Percentiles rank a stretch among this genome's conserved stretches.
Evolutionary conservation across 1,140 invertebrate genomes (phyloP).

Genomic region (Lordiphosa mommai): DNA sequence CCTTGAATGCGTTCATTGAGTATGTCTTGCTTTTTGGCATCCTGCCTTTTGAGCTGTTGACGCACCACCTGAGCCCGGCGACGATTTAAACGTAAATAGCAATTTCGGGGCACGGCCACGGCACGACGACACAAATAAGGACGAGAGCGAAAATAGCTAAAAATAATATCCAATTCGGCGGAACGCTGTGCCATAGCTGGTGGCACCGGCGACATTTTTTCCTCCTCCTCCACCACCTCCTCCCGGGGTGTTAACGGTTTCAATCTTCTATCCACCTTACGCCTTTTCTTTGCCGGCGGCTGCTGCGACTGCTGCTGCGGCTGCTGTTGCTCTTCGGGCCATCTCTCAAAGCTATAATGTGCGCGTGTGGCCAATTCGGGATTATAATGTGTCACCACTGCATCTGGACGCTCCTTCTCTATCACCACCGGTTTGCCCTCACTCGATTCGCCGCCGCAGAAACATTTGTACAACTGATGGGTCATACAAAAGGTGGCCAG

Average conservation of each 20-base stretch:
- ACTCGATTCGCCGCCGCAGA: slow-evolving; percentile 52
- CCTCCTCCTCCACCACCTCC: neutral
- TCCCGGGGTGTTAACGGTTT: neutral
- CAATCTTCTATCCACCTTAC: slow-evolving; percentile 11
- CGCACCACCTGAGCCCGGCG: slow-evolving; percentile 11
- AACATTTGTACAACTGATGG: slow-evolving; percentile 77
- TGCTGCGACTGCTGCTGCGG: slow-evolving; percentile 7
- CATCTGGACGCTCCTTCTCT: slow-evolving; percentile 52
- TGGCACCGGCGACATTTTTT: neutral
- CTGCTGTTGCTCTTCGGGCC: slow-evolving; percentile 25
- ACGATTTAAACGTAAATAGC: slow-evolving; percentile 49
- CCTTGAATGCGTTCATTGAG: slow-evolving; percentile 27
- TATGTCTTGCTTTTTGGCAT: slow-evolving; percentile 17
- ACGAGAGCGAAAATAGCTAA: slow-evolving; percentile 31
- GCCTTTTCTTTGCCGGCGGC: slow-evolving; percentile 22
- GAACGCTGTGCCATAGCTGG: slow-evolving; percentile 7
- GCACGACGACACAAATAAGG: slow-evolving; percentile 41
- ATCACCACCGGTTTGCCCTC: slow-evolving; percentile 65
- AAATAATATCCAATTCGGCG: slow-evolving; percentile 37
- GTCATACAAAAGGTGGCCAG: slow-evolving; percentile 72
- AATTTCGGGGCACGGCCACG: slow-evolving; percentile 45
- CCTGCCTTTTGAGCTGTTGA: slow-evolving; percentile 13
- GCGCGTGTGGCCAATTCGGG: slow-evolving; percentile 47
- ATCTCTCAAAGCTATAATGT: slow-evolving; percentile 66
- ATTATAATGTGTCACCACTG: slow-evolving; percentile 26